Evolutionary conservation across 2,797 vertebrate genomes (phyloP).

Genomic region (Protonibea diacanthus): DNA sequence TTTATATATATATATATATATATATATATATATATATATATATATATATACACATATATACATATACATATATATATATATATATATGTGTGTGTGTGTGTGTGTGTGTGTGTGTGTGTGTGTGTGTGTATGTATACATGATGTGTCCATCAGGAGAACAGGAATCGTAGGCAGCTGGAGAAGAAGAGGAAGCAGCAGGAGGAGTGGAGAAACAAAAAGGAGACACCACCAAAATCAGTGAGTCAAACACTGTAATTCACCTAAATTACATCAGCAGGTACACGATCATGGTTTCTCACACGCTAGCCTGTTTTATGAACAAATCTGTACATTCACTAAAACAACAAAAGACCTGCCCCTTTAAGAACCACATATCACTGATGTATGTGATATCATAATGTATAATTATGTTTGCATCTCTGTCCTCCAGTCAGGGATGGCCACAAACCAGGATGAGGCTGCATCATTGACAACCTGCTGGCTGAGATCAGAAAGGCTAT

Average conservation of each 20-base stretch:
- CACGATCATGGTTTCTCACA: neutral
- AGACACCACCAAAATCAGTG: slow-evolving; percentile 86
- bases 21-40: too few species aligned
- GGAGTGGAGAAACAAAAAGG: slow-evolving; percentile 84
- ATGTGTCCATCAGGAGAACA: slow-evolving; percentile 86
- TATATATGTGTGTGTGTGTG: too few species aligned
- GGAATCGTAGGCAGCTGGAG: slow-evolving; percentile 86
- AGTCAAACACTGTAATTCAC: slow-evolving; percentile 59
- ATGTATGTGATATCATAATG: too few species aligned
- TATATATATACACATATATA: too few species aligned
- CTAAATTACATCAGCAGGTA: neutral
- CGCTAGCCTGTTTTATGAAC: neutral
- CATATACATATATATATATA: too few species aligned
- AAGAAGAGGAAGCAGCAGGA: slow-evolving; percentile 88
- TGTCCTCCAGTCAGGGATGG: slow-evolving; percentile 81
- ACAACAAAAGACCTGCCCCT: too few species aligned
- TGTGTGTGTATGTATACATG: too few species aligned
- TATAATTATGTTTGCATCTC: too few species aligned
- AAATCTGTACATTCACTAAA: too few species aligned
- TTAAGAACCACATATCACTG: too few species aligned
- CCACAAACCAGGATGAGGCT: slow-evolving; percentile 86
- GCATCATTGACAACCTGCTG: slow-evolving; percentile 91
- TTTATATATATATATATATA: too few species aligned
- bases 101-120: too few species aligned
- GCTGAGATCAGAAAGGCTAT: slow-evolving; percentile 91